Conservation (phyloP, 1,140 invertebrate genomes). For the Drosophila ficusphila region DNA sequence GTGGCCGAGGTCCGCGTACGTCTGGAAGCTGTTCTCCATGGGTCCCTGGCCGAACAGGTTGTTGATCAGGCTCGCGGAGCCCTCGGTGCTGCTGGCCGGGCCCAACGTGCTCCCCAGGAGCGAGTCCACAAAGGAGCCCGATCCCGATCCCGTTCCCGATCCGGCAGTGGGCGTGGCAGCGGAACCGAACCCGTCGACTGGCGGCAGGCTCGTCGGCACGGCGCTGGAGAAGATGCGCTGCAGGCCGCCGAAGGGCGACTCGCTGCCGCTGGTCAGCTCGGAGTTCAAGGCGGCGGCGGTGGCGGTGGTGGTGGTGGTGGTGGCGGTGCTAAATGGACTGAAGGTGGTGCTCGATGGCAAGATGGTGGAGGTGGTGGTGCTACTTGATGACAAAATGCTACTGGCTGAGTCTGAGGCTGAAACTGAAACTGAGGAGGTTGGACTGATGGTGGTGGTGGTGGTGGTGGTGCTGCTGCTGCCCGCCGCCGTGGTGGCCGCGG, state of each 20-base stretch:
- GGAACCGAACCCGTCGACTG: constrained; percentile 65
- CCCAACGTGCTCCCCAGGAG: constrained; percentile 47
- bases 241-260: constrained; percentile 58
- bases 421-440: constrained; percentile 61
- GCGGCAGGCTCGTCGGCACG: constrained; percentile 50
- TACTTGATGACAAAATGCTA: too few relatives aligned
- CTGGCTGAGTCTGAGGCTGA: too few relatives aligned
- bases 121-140: constrained; percentile 34
- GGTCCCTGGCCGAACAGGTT: constrained; percentile 79
- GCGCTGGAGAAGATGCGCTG: constrained; percentile 71
- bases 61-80: constrained; percentile 74
- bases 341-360: constrained; percentile 75
- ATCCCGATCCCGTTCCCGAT: neutral
- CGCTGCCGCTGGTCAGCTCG: constrained; percentile 61
- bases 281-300: constrained; percentile 27
- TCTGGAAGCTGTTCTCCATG: constrained; percentile 83
- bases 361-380: constrained; percentile 66
- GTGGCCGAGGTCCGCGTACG: constrained; percentile 80
- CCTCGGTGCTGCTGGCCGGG: constrained; percentile 85
- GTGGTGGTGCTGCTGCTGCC: constrained; percentile 67
- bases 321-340: constrained; percentile 49
- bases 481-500: constrained; percentile 85
- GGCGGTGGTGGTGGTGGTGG: constrained; percentile 19
- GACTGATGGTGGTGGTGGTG: constrained; percentile 70
- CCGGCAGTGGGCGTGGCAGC: constrained; percentile 46